Conservation (phyloP, 2,113 vertebrate species). For the Mastomys coucha region DNA sequence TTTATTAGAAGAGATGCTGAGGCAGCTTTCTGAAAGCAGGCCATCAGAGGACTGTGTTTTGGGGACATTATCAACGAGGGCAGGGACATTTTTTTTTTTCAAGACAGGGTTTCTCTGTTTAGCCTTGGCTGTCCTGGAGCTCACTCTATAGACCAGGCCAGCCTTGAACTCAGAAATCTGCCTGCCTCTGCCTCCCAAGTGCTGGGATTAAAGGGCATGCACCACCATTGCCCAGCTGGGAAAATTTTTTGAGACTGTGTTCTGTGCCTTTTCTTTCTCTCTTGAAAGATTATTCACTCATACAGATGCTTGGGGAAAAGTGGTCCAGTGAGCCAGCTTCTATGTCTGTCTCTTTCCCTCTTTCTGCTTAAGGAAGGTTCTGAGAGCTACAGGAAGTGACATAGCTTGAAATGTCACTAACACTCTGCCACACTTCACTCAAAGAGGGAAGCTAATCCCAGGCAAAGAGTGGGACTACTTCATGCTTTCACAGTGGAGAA, state of each 20-base stretch:
- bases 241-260: background rate
- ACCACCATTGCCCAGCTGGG: too few species aligned
- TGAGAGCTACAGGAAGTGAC: background rate
- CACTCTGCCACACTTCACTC: background rate
- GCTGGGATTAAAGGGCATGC: too few species aligned
- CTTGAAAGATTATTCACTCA: background rate
- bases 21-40: background rate
- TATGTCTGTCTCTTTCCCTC: background rate
- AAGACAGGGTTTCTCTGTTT: too few species aligned
- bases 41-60: background rate
- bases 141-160: too few species aligned
- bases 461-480: background rate
- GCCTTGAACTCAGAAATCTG: too few species aligned
- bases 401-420: fast-evolving
- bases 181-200: too few species aligned
- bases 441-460: background rate
- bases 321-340: background rate
- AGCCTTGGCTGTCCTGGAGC: too few species aligned
- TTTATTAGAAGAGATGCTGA: background rate
- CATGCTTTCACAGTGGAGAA: background rate
- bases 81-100: background rate
- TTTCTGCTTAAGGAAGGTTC: background rate
- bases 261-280: background rate
- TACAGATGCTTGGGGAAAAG: background rate
- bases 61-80: background rate